Base-by-base conservation (phyloP, 2,888 invertebrate genomes). In the Chelonus formosanus region DNA sequence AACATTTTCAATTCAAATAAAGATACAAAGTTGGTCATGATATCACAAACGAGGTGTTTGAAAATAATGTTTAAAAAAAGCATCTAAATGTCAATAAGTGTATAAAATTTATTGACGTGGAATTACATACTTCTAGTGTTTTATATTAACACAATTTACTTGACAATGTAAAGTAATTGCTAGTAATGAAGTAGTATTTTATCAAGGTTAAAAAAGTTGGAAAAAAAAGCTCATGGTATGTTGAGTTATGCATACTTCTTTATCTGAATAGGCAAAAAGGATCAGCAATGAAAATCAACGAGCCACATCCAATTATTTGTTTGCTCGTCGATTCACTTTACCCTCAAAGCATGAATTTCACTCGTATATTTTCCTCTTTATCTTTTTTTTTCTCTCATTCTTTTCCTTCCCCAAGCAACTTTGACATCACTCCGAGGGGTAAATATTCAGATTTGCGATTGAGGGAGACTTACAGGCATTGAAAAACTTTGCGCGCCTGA, bases 401-500 rank as follows among this genome's bases (percentile, higher is more conserved):
- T 48, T 43, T 36, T 35, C n/a, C 32, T 31, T 48, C 64, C 48
- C 44, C 45, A 36, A 58, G 48, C 59, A 45, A 53, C 53, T 31
- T 43, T 60, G 60, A 55, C 65, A 50, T 61, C 35, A 44, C 61
- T 59, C 54, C 35, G 36, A 64, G 44, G 65, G 65, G 65, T 65
- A 65, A 65, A 65, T 65, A 65, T 65, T 65, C 65, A 65, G 65
- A 65, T 65, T 65, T 61, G 34, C 56, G 50, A 65, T 65, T 48
- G 65, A 56, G 65, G 65, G 56, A 55, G 44, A 40, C 59, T 61
- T 52, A 55, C 10, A 61, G 50, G 60, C 60, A 67, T 67, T 67
- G 61, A 67, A 67, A 67, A 67, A 67, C 65, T 65, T 67, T 57
- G 61, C 65, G 64, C 67, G 65, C 67, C 52, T 57, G 45, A 40